Percentiles rank a stretch among this genome's conserved stretches.
Evolutionary conservation across 2,888 invertebrate genomes (phyloP).

Genomic region (Gonocerus acuteangulatus): DNA sequence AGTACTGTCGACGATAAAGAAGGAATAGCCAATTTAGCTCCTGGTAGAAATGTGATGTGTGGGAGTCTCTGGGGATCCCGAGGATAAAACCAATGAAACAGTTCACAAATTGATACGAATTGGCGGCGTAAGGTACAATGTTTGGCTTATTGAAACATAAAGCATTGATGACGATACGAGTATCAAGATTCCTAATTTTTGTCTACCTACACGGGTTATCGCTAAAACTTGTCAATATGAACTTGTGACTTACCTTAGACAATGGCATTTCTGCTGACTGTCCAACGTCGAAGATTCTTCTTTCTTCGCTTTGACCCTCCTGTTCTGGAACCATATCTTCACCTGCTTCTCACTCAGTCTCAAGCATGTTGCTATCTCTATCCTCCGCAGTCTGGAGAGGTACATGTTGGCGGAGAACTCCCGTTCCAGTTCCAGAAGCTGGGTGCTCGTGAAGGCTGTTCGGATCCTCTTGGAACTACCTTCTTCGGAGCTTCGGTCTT

Average conservation of each 20-base stretch:
- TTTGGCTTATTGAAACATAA: too few relatives aligned
- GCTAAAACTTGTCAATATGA: too few relatives aligned
- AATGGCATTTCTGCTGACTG: slow-evolving; percentile 24
- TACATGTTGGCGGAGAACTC: slow-evolving; percentile 89
- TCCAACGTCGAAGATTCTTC: slow-evolving; percentile 50
- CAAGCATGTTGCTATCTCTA: slow-evolving; percentile 85
- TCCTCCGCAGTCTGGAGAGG: slow-evolving; percentile 74
- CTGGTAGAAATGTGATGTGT: too few relatives aligned
- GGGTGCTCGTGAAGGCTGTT: slow-evolving; percentile 87
- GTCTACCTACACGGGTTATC: too few relatives aligned
- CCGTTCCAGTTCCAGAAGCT: slow-evolving; percentile 68
- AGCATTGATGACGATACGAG: too few relatives aligned
- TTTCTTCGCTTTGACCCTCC: slow-evolving; percentile 88
- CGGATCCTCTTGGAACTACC: slow-evolving; percentile 78
- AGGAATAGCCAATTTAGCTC: too few relatives aligned
- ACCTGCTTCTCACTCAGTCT: slow-evolving; percentile 89
- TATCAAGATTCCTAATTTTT: too few relatives aligned
- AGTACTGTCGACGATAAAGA: too few relatives aligned
- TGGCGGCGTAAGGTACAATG: too few relatives aligned
- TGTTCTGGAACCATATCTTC: slow-evolving; percentile 91
- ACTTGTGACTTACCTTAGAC: slow-evolving; percentile 25
- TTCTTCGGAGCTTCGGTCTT: slow-evolving; percentile 39
- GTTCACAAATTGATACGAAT: too few relatives aligned
- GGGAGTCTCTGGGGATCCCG: too few relatives aligned
- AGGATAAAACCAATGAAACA: too few relatives aligned